Evolutionary conservation across 2,797 vertebrate genomes (phyloP).

Genomic region (Parauchenoglanis punctatus): DNA sequence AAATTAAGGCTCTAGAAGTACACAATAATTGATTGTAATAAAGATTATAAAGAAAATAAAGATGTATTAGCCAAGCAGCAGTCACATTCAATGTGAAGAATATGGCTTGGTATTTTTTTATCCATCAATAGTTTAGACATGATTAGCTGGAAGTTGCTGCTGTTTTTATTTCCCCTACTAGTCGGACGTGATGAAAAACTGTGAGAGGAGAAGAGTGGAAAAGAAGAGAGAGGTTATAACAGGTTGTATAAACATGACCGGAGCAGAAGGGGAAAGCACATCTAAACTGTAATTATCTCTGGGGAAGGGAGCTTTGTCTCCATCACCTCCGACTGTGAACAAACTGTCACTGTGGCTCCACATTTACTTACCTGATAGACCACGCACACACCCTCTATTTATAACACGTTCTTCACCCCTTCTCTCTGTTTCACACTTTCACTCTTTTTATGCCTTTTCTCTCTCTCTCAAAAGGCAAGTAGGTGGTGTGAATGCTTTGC

Average conservation of each 20-base stretch:
- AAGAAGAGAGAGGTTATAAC: slow-evolving; percentile 44
- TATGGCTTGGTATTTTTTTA: not conserved
- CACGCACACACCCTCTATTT: slow-evolving; percentile 55
- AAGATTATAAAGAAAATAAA: not conserved
- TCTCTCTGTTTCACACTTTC: slow-evolving; percentile 2
- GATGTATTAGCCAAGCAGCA: not conserved
- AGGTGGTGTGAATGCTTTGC: not conserved
- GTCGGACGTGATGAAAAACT: slow-evolving; percentile 61
- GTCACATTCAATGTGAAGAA: not conserved
- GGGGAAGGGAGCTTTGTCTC: slow-evolving; percentile 54
- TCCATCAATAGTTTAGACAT: not conserved
- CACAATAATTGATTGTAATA: not conserved
- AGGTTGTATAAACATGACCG: slow-evolving; percentile 71
- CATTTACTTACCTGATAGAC: slow-evolving; percentile 44
- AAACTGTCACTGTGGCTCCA: slow-evolving; percentile 47
- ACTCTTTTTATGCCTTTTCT: slow-evolving; percentile 28
- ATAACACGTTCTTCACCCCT: slow-evolving; percentile 5
- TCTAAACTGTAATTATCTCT: slow-evolving; percentile 65
- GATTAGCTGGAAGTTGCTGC: not conserved
- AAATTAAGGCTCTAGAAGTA: not conserved
- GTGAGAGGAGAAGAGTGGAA: slow-evolving; percentile 9
- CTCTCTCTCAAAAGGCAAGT: slow-evolving; percentile 30
- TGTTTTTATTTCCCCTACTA: slow-evolving; percentile 70
- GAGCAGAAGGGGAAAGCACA: slow-evolving; percentile 66
- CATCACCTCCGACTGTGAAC: slow-evolving; percentile 55